Evolutionary conservation across 2,888 invertebrate species (phyloP).

Genomic region (Ichneumoninae sp.): DNA sequence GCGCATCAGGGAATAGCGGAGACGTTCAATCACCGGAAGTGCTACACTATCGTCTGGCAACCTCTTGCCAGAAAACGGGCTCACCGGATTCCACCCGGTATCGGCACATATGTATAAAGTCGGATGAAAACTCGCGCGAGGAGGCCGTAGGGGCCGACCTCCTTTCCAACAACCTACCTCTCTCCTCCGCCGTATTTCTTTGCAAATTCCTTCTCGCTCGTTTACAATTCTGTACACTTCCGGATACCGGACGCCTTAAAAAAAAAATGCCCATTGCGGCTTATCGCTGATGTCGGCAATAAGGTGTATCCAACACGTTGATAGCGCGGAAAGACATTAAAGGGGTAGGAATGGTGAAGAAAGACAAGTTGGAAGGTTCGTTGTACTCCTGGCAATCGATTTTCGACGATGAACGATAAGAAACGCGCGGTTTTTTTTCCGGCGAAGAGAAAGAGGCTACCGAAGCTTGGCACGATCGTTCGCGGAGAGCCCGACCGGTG

Average conservation of each 20-base stretch:
- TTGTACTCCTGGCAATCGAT: conserved; percentile 26
- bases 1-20: conserved; percentile 71
- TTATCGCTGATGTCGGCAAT: conserved; percentile 2
- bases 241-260: not conserved
- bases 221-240: conserved; percentile 4
- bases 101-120: conserved; percentile 72
- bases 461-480: conserved; percentile 15
- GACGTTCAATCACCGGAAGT: conserved; percentile 75
- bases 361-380: not conserved
- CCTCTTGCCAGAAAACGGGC: conserved; percentile 26
- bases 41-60: conserved; percentile 56
- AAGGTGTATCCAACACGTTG: not conserved
- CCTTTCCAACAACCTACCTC: not conserved
- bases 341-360: not conserved
- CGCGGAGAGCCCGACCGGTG: not conserved
- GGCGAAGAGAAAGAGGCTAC: not conserved
- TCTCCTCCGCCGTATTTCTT: not conserved
- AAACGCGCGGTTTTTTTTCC: not conserved
- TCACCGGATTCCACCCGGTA: conserved; percentile 55
- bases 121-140: conserved; percentile 9
- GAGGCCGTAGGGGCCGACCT: conserved; percentile 3
- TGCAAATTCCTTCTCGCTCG: not conserved
- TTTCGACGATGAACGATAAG: conserved; percentile 17
- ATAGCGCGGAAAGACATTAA: not conserved
- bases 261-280: not conserved